Base-by-base conservation (phyloP, 2,888 invertebrate species). In the Parnassius mnemosyne region DNA sequence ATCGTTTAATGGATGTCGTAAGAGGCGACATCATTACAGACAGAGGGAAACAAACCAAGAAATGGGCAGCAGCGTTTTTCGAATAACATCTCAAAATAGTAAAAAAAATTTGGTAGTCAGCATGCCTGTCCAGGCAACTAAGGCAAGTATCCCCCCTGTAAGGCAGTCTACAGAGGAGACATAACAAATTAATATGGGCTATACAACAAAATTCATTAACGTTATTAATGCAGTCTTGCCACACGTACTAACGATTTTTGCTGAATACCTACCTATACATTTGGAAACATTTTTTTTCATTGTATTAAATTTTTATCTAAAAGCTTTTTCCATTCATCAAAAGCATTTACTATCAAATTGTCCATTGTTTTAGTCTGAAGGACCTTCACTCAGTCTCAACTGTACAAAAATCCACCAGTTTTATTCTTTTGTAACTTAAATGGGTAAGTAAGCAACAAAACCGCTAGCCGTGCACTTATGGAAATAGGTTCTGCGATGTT, bases 201-300 rank as follows among this genome's bases (percentile, higher is more conserved):
- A 34, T 7, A 49, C 13, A 25, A 25, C 60, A 51, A 10, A 44
- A 12, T 44, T 44, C 44, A 60, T 55, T 55, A 60, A 43, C 7
- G 43, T 50, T 60, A 60, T 60, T 60, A 60, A 51, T 9, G 42
- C 55, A 44, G 13, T 16, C 43, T 54, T 11, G 44, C 55, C 16
- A 42, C 20, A 47, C 49, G 52, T 42, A 41, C 47, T 20, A 10
- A 54, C 16, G 53, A 49, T 49, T 53, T 59, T 59, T 47, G 47
- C 60, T 53, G 53, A 60, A 60, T 42, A 59, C 53, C 53, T 42
- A 59, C 53, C 53, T 42, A 43, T 53, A 16, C 47, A 60, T 43
- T 54, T 60, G 46, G 10, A 47, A 60, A 53, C 49, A 3, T 53
- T 53, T 34, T 53, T 5, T 60, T 53, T 53, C 16, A 53, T 49